Evolutionary conservation across 2,797 vertebrate genomes (phyloP).

Genomic region (Helicolenus hilgendorfi): DNA sequence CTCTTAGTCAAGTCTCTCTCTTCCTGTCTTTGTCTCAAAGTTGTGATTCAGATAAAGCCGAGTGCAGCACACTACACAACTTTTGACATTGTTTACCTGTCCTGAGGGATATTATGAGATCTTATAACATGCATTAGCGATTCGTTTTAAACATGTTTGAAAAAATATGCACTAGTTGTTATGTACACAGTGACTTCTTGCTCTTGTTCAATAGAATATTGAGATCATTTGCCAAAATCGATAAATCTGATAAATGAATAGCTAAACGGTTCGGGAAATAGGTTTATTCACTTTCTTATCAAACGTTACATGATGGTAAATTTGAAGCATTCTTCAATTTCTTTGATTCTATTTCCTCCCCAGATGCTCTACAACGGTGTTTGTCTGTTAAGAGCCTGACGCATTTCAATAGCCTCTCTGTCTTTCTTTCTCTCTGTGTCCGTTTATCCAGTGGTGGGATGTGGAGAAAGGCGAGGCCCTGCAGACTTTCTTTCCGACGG

Average conservation of each 20-base stretch:
- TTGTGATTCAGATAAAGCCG: not conserved
- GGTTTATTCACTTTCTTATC: not conserved
- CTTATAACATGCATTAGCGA: too few relatives aligned
- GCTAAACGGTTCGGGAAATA: not conserved
- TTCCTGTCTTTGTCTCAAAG: conserved; percentile 11
- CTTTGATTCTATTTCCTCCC: not conserved
- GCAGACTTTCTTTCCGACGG: conserved; percentile 96
- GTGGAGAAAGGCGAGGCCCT: conserved; percentile 92
- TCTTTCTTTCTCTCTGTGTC: conserved; percentile 11
- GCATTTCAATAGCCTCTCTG: not conserved
- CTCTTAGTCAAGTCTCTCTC: conserved; percentile 1
- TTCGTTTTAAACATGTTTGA: not conserved
- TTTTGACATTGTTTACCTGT: not conserved
- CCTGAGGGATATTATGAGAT: not conserved
- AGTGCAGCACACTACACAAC: not conserved
- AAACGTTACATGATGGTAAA: not conserved
- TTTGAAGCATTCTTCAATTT: not conserved
- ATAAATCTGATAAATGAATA: not conserved
- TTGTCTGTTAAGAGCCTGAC: not conserved
- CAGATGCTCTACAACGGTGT: not conserved
- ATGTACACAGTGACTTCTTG: not conserved
- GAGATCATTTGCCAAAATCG: not conserved
- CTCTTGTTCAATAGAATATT: not conserved
- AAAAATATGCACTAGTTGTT: not conserved
- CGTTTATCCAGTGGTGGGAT: conserved; percentile 93